phyloP scores from a whole-genome alignment of 2,113 vertebrate species.

The Desmodus rotundus region DNA sequence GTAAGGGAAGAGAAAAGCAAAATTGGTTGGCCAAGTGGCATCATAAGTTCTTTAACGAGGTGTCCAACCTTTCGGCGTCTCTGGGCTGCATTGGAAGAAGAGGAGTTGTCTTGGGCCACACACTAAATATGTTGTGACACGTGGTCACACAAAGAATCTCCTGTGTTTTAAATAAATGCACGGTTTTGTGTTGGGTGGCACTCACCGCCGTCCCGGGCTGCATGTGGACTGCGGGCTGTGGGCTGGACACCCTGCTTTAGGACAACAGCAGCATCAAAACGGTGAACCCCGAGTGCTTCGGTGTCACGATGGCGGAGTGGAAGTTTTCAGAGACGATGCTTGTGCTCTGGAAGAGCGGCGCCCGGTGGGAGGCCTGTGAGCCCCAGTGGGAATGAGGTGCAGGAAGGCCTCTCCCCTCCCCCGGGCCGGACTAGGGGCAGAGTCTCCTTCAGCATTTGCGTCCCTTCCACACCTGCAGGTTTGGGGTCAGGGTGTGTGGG shows the following conservation, averaged over 20 bases:
- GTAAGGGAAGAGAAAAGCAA: background rate
- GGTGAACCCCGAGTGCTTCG: background rate
- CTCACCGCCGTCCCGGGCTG: no score
- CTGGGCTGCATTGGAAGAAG: no score
- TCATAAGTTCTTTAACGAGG: background rate
- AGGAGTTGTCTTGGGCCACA: no score
- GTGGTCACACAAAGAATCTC: no score
- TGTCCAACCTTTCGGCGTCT: no score
- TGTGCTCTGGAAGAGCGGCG: background rate
- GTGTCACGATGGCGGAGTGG: background rate
- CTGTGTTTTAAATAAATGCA: rapidly evolving
- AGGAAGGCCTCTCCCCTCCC: rapidly evolving
- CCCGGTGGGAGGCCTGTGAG: background rate
- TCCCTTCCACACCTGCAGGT: background rate
- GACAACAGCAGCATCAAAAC: background rate
- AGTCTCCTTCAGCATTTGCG: background rate
- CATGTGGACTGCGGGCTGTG: no score
- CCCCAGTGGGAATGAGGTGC: no score
- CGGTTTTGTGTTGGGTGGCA: no score
- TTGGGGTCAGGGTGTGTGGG: background rate
- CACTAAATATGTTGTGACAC: no score
- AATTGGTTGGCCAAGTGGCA: background rate
- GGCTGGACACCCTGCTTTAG: no score
- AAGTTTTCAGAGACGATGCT: background rate
- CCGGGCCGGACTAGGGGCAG: background rate